Conservation (phyloP, 1,140 invertebrate species). For the Lordiphosa clarofinis region DNA sequence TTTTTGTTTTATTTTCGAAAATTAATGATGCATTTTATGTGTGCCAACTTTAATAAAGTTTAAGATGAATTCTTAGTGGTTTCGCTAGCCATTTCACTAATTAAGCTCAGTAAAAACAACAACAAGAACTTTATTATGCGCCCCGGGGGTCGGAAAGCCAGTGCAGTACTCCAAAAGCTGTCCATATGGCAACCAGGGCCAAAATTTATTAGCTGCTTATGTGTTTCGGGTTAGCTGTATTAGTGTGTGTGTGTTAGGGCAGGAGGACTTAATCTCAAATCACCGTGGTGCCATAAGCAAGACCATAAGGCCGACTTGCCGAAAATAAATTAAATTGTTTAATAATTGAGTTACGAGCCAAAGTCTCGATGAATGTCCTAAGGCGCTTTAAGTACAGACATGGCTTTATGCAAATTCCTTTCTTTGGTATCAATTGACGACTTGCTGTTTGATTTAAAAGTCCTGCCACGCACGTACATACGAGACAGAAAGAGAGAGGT, state of each 20-base stretch:
- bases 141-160: constrained; percentile 7
- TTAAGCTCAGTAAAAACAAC: constrained; percentile 36
- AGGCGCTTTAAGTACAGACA: constrained; percentile 46
- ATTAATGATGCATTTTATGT: constrained; percentile 46
- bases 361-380: constrained; percentile 18
- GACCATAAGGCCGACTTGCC: constrained; percentile 14
- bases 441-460: constrained; percentile 45
- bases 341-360: constrained; percentile 63
- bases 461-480: constrained; percentile 38
- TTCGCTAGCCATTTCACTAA: constrained; percentile 31
- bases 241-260: constrained; percentile 2
- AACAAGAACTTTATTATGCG: constrained; percentile 19
- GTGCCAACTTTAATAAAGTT: constrained; percentile 26
- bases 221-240: constrained; percentile 11
- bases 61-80: constrained; percentile 12
- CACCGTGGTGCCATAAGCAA: constrained; percentile 44
- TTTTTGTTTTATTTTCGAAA: constrained; percentile 10
- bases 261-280: constrained; percentile 53
- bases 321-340: constrained; percentile 60
- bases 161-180: constrained; percentile 6
- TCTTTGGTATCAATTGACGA: constrained; percentile 47
- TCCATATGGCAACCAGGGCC: constrained; percentile 28
- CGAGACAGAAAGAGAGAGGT: constrained; percentile 21
- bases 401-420: constrained; percentile 27
- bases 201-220: constrained; percentile 67